phyloP scores from a whole-genome alignment of 2,113 vertebrate genomes.

The Rynchops niger region DNA sequence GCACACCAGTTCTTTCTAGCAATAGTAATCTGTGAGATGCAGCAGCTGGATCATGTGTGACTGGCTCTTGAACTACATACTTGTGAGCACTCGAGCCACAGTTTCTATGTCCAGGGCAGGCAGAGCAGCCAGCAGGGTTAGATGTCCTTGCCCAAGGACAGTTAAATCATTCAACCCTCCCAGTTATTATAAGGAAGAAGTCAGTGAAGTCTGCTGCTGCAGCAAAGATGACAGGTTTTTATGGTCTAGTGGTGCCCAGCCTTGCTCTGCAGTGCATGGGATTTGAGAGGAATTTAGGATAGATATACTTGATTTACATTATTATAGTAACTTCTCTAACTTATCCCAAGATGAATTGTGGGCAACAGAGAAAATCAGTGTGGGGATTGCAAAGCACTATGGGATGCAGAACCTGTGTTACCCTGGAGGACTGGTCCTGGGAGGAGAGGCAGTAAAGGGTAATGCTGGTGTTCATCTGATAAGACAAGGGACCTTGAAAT shows the following conservation, averaged over 20 bases:
- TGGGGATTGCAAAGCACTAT: background rate
- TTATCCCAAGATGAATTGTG: background rate
- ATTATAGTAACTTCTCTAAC: background rate
- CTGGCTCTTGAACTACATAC: background rate
- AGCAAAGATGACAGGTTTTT: background rate
- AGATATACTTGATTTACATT: background rate
- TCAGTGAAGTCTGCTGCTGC: background rate
- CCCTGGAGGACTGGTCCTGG: background rate
- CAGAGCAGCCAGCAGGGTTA: background rate
- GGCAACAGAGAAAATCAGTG: background rate
- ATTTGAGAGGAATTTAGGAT: background rate
- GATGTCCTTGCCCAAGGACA: background rate
- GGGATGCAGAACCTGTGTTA: background rate
- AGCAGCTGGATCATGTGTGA: background rate
- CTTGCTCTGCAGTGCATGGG: background rate
- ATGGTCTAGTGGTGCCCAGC: background rate
- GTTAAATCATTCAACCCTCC: background rate
- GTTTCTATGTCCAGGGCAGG: background rate
- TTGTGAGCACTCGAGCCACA: background rate
- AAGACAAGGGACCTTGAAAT: background rate
- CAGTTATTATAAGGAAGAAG: background rate
- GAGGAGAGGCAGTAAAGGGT: background rate
- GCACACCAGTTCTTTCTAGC: background rate
- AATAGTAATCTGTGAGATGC: accelerated
- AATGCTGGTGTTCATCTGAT: background rate